phyloP scores from a whole-genome alignment of 2,797 vertebrate genomes.

The Scomberomorus guttatus region DNA sequence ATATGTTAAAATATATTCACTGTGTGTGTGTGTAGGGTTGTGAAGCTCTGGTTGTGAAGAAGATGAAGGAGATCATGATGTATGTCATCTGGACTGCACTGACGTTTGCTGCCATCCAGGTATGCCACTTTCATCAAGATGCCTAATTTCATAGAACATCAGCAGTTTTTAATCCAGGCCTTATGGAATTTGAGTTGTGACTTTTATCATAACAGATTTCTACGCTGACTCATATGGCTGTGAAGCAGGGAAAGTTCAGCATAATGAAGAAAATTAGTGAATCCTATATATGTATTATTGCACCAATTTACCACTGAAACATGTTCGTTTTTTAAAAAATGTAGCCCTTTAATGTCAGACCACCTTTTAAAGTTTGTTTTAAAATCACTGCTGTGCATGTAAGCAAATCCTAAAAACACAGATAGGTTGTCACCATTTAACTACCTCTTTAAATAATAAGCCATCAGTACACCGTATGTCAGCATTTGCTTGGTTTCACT shows the following conservation, averaged over 20 bases:
- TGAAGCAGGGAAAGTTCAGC: not conserved
- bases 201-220: not conserved
- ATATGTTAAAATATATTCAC: slow-evolving; percentile 70
- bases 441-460: too few species aligned
- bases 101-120: slow-evolving; percentile 96
- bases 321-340: not conserved
- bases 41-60: slow-evolving; percentile 95
- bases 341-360: too few species aligned
- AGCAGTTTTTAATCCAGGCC: not conserved
- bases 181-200: too few species aligned
- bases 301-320: too few species aligned
- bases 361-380: not conserved
- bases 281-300: not conserved
- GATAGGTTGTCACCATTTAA: not conserved
- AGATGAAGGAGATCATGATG: slow-evolving; percentile 98
- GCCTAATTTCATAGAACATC: not conserved
- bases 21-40: slow-evolving; percentile 88
- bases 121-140: slow-evolving; percentile 63
- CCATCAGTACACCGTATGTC: not conserved
- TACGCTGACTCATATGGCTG: not conserved
- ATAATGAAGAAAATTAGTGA: not conserved
- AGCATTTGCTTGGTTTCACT: not conserved
- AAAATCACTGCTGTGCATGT: too few species aligned
- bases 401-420: too few species aligned
- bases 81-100: slow-evolving; percentile 96